Evolutionary conservation across 2,888 invertebrate species (phyloP), one percentile per base, ranked within the genome.

Genomic region (Auanema sp.): DNA sequence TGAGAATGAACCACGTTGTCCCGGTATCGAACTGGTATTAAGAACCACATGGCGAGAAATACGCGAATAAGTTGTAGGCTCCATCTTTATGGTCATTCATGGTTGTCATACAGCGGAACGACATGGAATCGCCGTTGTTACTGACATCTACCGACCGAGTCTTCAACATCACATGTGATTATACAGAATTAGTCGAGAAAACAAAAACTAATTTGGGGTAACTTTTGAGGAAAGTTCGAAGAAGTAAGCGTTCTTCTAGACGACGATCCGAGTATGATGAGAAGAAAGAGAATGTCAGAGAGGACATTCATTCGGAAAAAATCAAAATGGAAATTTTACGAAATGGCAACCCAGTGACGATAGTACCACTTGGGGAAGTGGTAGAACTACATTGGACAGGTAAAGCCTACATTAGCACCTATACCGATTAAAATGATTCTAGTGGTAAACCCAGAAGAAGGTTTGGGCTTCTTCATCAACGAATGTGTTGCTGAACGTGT

Each of bases 141-240:
- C 69, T 83, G 58, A 83, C 81, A 12, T 75, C 75, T 16, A 69
- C 71, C 18, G 82, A 83, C 54, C 72, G 79, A n/a, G 63, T 79
- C 10, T 83, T 83, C 71, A 79, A 83, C 56, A 73, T 83, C 23
- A 78, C 79, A 23, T 83, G 83, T 58, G 81, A 83, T 63, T 83
- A 80, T 65, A 71, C 77, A 0, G 66, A 74, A 56, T 64, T 73
- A 33, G 64, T 70, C 1, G 73, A 71, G 18, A 70, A 68, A 58
- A 53, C 43, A 14, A 60, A 47, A 42, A 33, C 4, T 55, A 18
- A n/a, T 41, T 55, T 40, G 11, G 47, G 21, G 47, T 47, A 21
- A 3, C 10, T 47, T 5, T 10, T 47, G 6, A 3, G 21, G 10
- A 47, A 3, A 47, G 4, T 6, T 18, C 47, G 4, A 47, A 16